Percentiles rank a stretch among this genome's conserved stretches.
Evolutionary conservation across 2,113 vertebrate genomes (phyloP).

Genomic region (Vulpes vulpes): DNA sequence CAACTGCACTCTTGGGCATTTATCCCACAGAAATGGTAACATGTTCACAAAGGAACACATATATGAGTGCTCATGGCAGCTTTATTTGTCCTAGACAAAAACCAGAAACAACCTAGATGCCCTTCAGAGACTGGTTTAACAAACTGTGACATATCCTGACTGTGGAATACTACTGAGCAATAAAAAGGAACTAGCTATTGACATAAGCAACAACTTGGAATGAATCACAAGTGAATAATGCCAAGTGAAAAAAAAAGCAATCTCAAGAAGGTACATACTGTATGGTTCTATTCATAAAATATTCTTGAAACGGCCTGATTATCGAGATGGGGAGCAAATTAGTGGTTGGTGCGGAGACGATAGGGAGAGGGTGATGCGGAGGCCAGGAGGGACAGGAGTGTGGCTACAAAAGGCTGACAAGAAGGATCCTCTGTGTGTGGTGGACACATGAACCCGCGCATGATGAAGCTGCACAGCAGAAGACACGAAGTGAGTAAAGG

Average conservation of each 20-base stretch:
- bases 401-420: neutral
- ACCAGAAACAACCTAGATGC: neutral
- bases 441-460: neutral
- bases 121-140: neutral
- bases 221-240: neutral
- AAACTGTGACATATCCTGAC: neutral
- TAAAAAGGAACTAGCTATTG: neutral
- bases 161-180: neutral
- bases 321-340: neutral
- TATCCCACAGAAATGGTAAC: constrained; percentile 1
- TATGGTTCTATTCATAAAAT: constrained; percentile 1
- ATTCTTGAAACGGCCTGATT: constrained; percentile 44
- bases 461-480: neutral
- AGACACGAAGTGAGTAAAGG: neutral
- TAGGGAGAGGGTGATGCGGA: neutral
- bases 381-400: neutral
- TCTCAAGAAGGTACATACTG: neutral
- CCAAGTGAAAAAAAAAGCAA: neutral
- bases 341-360: neutral
- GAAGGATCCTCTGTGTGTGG: neutral
- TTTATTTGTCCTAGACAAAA: neutral
- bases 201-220: neutral
- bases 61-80: neutral
- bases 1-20: neutral
- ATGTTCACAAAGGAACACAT: neutral